These are phyloP conservation scores for Neoarius graeffei DNA, from an alignment of 2,113 vertebrate genomes.

Conservation along the genomic window DNA sequence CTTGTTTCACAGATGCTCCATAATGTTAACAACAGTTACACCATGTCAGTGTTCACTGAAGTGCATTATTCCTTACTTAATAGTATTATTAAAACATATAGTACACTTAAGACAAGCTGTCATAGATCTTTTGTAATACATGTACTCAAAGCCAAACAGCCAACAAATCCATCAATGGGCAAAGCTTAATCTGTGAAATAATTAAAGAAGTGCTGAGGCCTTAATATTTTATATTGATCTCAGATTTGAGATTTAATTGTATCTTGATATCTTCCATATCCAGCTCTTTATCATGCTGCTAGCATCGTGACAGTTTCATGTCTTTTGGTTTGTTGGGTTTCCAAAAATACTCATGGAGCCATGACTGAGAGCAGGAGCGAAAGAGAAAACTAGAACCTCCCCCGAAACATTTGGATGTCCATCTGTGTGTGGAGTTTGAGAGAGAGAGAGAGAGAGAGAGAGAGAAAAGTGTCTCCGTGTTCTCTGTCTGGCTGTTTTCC, in stretches of 20 bases:
- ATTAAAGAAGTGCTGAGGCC: neutral
- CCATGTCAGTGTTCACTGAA: neutral
- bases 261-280: slow-evolving; percentile 25
- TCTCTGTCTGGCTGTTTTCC: slow-evolving; percentile 41
- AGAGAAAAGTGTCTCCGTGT: slow-evolving; percentile 4
- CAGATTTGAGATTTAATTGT: neutral
- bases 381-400: slow-evolving; percentile 45
- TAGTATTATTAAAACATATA: too few species aligned
- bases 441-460: neutral
- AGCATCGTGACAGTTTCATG: slow-evolving; percentile 41
- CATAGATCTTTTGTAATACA: neutral
- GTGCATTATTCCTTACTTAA: neutral
- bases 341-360: slow-evolving; percentile 54
- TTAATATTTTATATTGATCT: slow-evolving; percentile 23
- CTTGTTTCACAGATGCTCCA: neutral
- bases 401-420: slow-evolving; percentile 61
- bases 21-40: neutral
- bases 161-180: neutral
- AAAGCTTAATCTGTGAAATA: neutral
- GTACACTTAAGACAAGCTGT: neutral
- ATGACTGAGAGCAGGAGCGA: slow-evolving; percentile 37
- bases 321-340: slow-evolving; percentile 48
- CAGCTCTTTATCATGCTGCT: slow-evolving; percentile 15
- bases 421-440: slow-evolving; percentile 51
- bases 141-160: neutral